Base-by-base conservation (phyloP, 2,113 vertebrate species). In the Paradisaea rubra region DNA sequence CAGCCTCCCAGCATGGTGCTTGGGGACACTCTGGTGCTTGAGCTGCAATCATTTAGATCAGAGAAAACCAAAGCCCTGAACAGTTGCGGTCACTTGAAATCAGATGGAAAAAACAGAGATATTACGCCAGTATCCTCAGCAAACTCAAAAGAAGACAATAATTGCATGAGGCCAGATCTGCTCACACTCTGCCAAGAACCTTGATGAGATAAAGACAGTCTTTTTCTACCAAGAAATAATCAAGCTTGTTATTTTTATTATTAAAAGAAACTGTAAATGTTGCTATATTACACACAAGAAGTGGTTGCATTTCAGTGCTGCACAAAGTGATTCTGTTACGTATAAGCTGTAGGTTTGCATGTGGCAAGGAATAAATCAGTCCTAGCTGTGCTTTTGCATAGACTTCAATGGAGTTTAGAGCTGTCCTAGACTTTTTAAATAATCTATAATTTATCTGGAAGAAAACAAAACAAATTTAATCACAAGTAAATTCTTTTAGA, bases 1-100 rank as follows among this genome's bases (percentile, higher is more conserved):
- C 95, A 96, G 95, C 77, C 94, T 96, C 96, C 91, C 96, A 97
- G 93, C 94, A 95, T 95, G 94, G 88, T 95, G 94, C 93, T 95
- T 95, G 91, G 92, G 96, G 96, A 96, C 95, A 96, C 93, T 92
- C 91, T 95, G 88, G 82, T 96, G 90, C 94, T 96, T 90, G 88
- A 93, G 91, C 80, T 97, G 91, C 90, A 96, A 86, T 94, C 90
- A 20, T 81, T 97, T 96, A 96, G 94, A 96, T 97, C 94, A 96
- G 90, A 97, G 93, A 95, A 96, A 95, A 95, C 90, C 88, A 94
- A 95, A 96, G 69, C 91, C 65, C 85, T 86, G 64, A 95, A 94
- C 94, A 78, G 82, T 97, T 97, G 93, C 50, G 88, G 94, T 96
- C 95, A 95, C 88, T 96, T 94, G 93, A 94, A 93, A 95, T 95